Evolutionary conservation across 2,113 vertebrate species (phyloP).

Genomic region (Colossoma macropomum): DNA sequence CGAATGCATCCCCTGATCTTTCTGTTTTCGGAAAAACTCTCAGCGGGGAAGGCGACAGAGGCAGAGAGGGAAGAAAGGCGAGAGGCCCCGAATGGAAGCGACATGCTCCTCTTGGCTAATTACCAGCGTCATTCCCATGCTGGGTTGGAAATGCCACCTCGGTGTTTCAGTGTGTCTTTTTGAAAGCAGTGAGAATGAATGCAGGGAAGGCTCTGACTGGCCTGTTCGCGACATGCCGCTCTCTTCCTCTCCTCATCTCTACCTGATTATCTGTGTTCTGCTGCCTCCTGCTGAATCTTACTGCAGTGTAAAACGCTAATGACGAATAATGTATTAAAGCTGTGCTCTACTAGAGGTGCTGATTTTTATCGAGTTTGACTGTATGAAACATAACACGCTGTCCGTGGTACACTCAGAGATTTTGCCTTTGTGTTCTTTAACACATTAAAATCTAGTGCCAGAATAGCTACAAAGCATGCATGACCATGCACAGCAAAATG

Average conservation of each 20-base stretch:
- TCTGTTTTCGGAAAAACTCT: slow-evolving; percentile 45
- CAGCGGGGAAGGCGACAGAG: slow-evolving; percentile 32
- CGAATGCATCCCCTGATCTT: slow-evolving; percentile 45
- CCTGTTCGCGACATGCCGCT: slow-evolving; percentile 48
- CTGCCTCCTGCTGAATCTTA: background rate
- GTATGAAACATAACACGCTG: background rate
- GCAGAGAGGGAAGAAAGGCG: slow-evolving; percentile 36
- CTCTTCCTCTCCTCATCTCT: slow-evolving; percentile 23
- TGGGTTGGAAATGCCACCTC: slow-evolving; percentile 44
- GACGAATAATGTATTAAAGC: background rate
- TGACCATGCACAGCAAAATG: background rate
- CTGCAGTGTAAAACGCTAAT: background rate
- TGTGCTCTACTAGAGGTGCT: background rate
- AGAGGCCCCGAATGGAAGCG: slow-evolving; percentile 27
- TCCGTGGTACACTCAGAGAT: background rate
- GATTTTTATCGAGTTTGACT: background rate
- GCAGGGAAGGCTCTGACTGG: slow-evolving; percentile 40
- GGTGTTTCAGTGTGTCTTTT: background rate
- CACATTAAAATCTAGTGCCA: too few relatives aligned
- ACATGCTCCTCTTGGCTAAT: slow-evolving; percentile 60
- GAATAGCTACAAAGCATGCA: background rate
- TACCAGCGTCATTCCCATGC: slow-evolving; percentile 49
- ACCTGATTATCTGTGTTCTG: slow-evolving; percentile 38
- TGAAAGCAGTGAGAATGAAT: slow-evolving; percentile 13
- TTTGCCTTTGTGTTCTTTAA: background rate